Evolutionary conservation across 1,140 invertebrate species (phyloP).

Genomic region (Atta texana): DNA sequence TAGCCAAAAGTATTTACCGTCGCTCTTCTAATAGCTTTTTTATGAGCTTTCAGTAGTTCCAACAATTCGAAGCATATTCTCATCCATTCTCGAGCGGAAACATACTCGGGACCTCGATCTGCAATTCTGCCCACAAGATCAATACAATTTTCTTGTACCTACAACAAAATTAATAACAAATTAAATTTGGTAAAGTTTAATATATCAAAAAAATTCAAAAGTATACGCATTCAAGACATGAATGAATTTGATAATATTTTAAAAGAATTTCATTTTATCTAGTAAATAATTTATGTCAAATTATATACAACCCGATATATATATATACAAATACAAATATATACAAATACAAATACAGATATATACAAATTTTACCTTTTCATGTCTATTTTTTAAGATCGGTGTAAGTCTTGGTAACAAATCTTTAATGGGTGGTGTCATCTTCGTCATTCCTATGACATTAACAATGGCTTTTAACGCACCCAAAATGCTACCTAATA

Average conservation of each 20-base stretch:
- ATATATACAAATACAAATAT: too few relatives aligned
- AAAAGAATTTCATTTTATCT: constrained; percentile 20
- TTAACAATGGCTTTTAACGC: constrained; percentile 99
- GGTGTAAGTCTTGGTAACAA: constrained; percentile 98
- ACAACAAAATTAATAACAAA: constrained; percentile 91
- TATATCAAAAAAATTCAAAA: neutral
- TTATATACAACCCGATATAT: neutral
- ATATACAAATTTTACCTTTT: constrained; percentile 85
- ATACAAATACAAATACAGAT: too few relatives aligned
- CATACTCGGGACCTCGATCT: constrained; percentile 99
- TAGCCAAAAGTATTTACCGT: constrained; percentile 99
- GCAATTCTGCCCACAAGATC: constrained; percentile 99
- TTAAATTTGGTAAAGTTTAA: neutral
- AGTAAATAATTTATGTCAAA: constrained; percentile 44
- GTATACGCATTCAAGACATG: constrained; percentile 69
- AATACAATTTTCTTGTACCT: constrained; percentile 99
- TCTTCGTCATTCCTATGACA: constrained; percentile 99
- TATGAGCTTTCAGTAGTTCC: constrained; percentile 99
- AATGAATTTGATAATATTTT: constrained; percentile 10
- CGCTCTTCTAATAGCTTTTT: constrained; percentile 99
- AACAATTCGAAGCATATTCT: constrained; percentile 99
- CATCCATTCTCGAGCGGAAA: constrained; percentile 99
- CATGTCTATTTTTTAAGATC: constrained; percentile 96
- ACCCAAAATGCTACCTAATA: constrained; percentile 98
- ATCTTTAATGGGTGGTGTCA: constrained; percentile 99